Percentiles rank a stretch among this genome's conserved stretches.
These are phyloP conservation scores for Dinocampus coccinellae DNA, from an alignment of 2,888 invertebrate genomes.

Conservation along the genomic window DNA sequence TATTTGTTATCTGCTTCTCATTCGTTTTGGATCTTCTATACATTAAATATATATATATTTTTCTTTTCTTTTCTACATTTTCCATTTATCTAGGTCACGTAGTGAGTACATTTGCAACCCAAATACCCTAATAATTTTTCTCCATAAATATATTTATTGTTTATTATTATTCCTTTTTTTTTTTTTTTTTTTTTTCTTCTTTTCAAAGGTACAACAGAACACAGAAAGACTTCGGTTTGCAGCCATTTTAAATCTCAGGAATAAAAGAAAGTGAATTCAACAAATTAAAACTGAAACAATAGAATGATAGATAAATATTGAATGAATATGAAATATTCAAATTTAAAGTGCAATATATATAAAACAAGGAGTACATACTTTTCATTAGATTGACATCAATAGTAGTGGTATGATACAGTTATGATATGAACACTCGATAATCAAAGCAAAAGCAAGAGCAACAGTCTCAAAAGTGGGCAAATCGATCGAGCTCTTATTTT, in stretches of 20 bases:
- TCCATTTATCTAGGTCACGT: conserved; percentile 32
- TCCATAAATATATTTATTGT: conserved; percentile 36
- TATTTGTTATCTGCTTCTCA: conserved; percentile 1
- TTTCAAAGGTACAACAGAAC: conserved; percentile 30
- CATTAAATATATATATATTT: too few relatives aligned
- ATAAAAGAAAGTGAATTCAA: conserved; percentile 15
- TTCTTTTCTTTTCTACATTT: conserved; percentile 8
- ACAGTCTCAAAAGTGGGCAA: background rate
- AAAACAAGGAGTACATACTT: conserved; percentile 6
- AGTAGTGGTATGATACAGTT: background rate
- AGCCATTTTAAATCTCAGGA: background rate
- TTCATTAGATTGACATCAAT: background rate
- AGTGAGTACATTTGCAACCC: conserved; percentile 6
- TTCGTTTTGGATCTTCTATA: conserved; percentile 5
- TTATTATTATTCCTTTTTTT: background rate
- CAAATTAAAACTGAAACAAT: background rate
- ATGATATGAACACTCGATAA: conserved; percentile 14
- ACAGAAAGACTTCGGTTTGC: conserved; percentile 26
- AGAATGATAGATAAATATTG: background rate
- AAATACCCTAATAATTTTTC: conserved; percentile 18
- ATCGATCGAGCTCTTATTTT: conserved; percentile 24
- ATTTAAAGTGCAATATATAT: conserved; percentile 24
- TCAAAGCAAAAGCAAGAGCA: conserved; percentile 18
- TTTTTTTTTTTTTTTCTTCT: conserved; percentile 18
- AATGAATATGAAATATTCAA: conserved; percentile 3